Conservation (phyloP, 2,797 vertebrate genomes). For the Pampus argenteus region DNA sequence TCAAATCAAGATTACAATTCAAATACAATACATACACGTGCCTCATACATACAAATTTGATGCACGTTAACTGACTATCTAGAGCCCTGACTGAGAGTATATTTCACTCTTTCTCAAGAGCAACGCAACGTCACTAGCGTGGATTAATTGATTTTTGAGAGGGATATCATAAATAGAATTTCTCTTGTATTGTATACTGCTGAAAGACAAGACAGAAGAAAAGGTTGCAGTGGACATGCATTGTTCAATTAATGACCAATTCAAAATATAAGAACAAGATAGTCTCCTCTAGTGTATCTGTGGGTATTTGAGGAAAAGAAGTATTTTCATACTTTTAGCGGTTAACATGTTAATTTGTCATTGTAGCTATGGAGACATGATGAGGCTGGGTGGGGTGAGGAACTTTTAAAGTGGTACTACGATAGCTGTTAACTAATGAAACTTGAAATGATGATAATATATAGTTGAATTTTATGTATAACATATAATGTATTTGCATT, state of each 20-base stretch:
- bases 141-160: not conserved
- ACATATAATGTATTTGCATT: not conserved
- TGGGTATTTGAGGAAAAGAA: not conserved
- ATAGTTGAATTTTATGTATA: not conserved
- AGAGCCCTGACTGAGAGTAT: not conserved
- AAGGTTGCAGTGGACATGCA: not conserved
- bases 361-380: not conserved
- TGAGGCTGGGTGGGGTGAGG: not conserved
- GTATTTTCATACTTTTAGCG: not conserved
- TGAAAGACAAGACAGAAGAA: not conserved
- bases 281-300: not conserved
- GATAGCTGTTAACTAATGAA: not conserved
- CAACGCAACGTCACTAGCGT: not conserved
- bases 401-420: not conserved
- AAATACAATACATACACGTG: not conserved
- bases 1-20: slow-evolving; percentile 1
- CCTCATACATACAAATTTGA: slow-evolving; percentile 10
- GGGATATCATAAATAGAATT: not conserved
- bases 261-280: not conserved
- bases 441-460: too few relatives aligned
- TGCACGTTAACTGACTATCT: not conserved
- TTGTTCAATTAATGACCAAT: not conserved
- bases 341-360: not conserved
- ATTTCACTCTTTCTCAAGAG: not conserved
- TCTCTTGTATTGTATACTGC: too few relatives aligned